Evolutionary conservation across 2,888 invertebrate species (phyloP).

Genomic region (Amblyjoppa fuscipennis): DNA sequence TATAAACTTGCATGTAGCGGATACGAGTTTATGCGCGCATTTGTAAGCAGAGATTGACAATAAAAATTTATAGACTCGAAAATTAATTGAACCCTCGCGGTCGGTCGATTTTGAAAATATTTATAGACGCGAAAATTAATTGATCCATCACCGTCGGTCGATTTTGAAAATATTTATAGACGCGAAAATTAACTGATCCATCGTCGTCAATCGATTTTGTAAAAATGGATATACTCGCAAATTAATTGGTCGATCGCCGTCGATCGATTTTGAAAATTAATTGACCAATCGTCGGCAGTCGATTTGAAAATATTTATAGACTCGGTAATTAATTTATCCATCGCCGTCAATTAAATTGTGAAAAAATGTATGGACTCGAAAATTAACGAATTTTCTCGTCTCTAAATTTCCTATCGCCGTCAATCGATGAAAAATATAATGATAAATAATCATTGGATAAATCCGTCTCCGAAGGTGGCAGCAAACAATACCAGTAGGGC

Average conservation of each 20-base stretch:
- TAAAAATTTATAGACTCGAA: slow-evolving; percentile 75
- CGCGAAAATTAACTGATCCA: slow-evolving; percentile 26
- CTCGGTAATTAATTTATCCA: slow-evolving; percentile 27
- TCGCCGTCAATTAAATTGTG: neutral
- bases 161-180: neutral
- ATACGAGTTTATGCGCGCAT: slow-evolving; percentile 76
- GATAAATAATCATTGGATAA: slow-evolving; percentile 52
- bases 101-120: neutral
- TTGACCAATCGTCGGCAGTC: neutral
- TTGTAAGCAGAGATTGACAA: slow-evolving; percentile 80
- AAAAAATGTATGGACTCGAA: slow-evolving; percentile 74
- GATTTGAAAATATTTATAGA: neutral
- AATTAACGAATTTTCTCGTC: neutral
- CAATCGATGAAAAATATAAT: slow-evolving; percentile 69
- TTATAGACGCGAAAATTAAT: neutral
- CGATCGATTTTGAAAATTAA: neutral
- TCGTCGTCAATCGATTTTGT: neutral
- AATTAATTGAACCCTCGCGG: neutral
- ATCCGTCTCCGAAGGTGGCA: neutral
- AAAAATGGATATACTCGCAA: slow-evolving; percentile 73
- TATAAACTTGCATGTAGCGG: slow-evolving; percentile 70
- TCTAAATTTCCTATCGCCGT: neutral
- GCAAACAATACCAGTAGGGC: slow-evolving; percentile 2
- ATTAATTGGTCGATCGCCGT: neutral
- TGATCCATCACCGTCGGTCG: neutral